Base-by-base conservation (phyloP, 1,140 invertebrate species). In the Limonius californicus region DNA sequence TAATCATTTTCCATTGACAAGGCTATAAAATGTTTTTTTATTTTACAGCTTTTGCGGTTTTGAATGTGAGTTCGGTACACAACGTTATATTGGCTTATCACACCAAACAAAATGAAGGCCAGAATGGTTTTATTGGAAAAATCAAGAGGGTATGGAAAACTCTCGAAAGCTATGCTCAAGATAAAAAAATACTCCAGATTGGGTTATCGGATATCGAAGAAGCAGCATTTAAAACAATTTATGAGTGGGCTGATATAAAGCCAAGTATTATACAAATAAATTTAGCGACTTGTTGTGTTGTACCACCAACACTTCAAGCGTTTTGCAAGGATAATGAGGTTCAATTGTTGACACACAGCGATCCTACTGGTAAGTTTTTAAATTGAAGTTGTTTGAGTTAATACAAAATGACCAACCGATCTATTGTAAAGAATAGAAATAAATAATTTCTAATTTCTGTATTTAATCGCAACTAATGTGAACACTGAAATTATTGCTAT, bases 251-350 rank as follows among this genome's bases (percentile, higher is more conserved):
- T n/a, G 81, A 82, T 64, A 88, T 94, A 0, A 93, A 94, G 70
- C 96, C 96, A 14, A 86, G 84, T 65, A 94, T 97, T 59, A 89
- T 97, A 64, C 96, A 99, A 81, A 95, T 99, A 62, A 98, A 96
- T 80, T 83, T 98, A 53, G 89, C 94, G 0, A 90, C 90, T 1
- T 99, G 96, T 77, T 99, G 97, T 82, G 90, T 97, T 2, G 95
- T 99, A 61, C 95, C 96, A 11, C 87, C 90, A 16, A 87, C 90
- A 9, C 82, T 99, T 59, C 89, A 93, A 74, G 83, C 86, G 56
- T 99, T 95, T 80, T 94, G 95, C 57, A 91, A 90, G 72, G 85
- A 91, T 67, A 87, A 96, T 71, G 89, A 94, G 68, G 89, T 99
- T 53, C 94, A 98, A 72, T 80, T 99, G 16, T 81, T 98, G 3